Percentiles rank a stretch among this genome's conserved stretches.
phyloP scores from a whole-genome alignment of 2,888 invertebrate genomes.

The Conus canariensis region DNA sequence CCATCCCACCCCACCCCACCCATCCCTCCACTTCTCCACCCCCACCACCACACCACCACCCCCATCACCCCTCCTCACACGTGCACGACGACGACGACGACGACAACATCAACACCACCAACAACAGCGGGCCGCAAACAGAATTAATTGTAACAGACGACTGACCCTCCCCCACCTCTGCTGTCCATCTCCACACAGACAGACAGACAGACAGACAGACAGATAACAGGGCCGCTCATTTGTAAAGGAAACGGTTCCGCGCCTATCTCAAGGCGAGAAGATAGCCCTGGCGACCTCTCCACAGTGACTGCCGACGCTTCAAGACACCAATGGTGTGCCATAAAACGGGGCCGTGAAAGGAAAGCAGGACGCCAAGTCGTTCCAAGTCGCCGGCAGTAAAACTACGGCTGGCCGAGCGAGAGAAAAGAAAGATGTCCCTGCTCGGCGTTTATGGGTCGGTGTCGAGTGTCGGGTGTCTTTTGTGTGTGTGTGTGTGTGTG shows the following conservation, averaged over 20 bases:
- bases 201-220: background rate
- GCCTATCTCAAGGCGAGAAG: background rate
- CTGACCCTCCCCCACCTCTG: background rate
- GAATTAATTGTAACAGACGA: background rate
- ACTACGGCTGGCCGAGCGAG: background rate
- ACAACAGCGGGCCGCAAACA: background rate
- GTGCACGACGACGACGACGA: too few relatives aligned
- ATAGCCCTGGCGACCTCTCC: background rate
- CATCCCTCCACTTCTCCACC: background rate
- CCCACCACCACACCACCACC: background rate
- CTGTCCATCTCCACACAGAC: too few relatives aligned
- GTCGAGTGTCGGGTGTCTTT: background rate
- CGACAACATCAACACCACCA: background rate
- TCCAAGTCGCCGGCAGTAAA: background rate
- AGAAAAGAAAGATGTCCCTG: conserved; percentile 18
- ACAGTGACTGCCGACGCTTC: background rate
- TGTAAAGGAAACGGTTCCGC: background rate
- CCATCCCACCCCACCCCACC: background rate
- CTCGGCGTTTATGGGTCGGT: background rate
- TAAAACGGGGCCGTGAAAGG: background rate
- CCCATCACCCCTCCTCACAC: too few relatives aligned
- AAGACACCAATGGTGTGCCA: conserved; percentile 1
- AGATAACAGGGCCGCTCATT: background rate
- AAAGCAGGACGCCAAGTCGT: too few relatives aligned
- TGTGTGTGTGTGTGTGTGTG: background rate